Conservation (phyloP, 2,888 invertebrate genomes). For the Metalampra italica region DNA sequence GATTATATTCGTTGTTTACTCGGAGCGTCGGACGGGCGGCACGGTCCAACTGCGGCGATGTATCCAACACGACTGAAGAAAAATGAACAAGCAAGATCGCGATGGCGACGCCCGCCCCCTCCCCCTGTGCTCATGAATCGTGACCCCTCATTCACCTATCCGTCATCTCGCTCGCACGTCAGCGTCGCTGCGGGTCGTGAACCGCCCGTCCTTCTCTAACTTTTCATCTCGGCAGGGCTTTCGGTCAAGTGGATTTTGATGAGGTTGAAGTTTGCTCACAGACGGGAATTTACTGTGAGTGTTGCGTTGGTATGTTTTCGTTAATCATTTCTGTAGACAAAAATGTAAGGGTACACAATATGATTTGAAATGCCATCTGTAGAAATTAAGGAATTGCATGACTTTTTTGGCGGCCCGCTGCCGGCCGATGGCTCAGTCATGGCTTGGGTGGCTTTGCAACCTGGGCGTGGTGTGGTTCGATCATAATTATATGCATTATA, state of each 20-base stretch:
- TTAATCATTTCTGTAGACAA: background rate
- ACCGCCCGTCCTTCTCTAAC: slow-evolving; percentile 28
- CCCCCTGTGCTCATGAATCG: slow-evolving; percentile 37
- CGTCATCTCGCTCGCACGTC: slow-evolving; percentile 44
- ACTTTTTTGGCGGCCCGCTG: no score
- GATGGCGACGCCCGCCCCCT: slow-evolving; percentile 54
- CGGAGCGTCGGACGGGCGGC: slow-evolving; percentile 22
- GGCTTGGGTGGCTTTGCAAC: no score
- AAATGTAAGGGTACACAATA: no score
- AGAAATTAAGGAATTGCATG: no score
- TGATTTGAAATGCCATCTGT: no score
- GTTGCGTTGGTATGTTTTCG: background rate
- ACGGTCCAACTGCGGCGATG: slow-evolving; percentile 28
- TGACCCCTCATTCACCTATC: slow-evolving; percentile 67
- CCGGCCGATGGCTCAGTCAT: no score
- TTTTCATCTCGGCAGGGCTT: slow-evolving; percentile 47
- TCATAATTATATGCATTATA: no score
- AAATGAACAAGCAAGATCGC: slow-evolving; percentile 42
- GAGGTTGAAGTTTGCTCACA: slow-evolving; percentile 4
- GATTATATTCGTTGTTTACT: slow-evolving; percentile 36
- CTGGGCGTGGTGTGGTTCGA: no score
- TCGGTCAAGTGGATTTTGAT: slow-evolving; percentile 20
- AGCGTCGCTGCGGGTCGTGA: slow-evolving; percentile 1
- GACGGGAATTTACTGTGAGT: background rate
- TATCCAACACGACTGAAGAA: slow-evolving; percentile 58